These are phyloP conservation scores for Apodemia zela DNA, from an alignment of 2,888 invertebrate species.

Conservation along the genomic window DNA sequence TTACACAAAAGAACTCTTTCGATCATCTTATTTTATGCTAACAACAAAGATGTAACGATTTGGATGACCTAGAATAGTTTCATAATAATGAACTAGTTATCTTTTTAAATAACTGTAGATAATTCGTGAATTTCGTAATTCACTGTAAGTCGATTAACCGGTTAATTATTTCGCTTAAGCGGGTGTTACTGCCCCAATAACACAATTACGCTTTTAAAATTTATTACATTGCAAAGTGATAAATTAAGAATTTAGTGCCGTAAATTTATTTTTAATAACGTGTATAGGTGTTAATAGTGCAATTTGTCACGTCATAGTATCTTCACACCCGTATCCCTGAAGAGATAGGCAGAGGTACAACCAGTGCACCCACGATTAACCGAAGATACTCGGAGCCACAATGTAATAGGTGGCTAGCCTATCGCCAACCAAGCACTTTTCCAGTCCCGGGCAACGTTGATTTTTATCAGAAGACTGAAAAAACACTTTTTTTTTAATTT, in stretches of 20 bases:
- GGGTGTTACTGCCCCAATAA: background rate
- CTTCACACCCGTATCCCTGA: too few relatives aligned
- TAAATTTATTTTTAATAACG: background rate
- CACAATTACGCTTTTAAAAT: background rate
- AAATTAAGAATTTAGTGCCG: background rate
- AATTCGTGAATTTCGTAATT: constrained; percentile 7
- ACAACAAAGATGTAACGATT: constrained; percentile 9
- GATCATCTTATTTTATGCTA: background rate
- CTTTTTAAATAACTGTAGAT: constrained; percentile 4
- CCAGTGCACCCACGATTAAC: too few relatives aligned
- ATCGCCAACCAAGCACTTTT: too few relatives aligned
- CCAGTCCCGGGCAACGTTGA: too few relatives aligned
- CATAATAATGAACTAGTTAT: constrained; percentile 9
- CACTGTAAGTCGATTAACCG: constrained; percentile 4
- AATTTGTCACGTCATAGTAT: background rate
- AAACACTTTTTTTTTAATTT: too few relatives aligned
- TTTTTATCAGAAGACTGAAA: too few relatives aligned
- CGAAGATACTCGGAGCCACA: too few relatives aligned
- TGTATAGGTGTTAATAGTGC: background rate
- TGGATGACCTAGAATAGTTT: background rate
- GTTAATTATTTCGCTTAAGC: constrained; percentile 7
- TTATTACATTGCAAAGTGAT: background rate
- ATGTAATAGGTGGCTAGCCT: too few relatives aligned
- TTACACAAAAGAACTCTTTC: background rate
- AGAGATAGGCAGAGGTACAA: too few relatives aligned